A percentile compares a stretch with the other conserved stretches of the same genome.
Conservation (phyloP, 2,888 invertebrate genomes). For the Auanema sp. region DNA sequence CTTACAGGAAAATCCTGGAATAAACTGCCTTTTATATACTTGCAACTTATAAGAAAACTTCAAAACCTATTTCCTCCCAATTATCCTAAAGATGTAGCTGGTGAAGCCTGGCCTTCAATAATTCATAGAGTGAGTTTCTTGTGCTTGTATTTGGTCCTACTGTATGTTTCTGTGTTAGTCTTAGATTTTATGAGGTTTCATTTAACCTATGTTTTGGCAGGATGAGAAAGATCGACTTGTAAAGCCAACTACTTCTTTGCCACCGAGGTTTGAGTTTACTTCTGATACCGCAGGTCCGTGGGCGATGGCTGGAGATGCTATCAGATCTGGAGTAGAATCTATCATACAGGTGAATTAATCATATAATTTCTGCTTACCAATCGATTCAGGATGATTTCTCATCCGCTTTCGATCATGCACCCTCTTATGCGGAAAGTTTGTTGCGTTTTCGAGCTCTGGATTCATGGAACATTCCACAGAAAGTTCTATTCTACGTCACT, state of each 20-base stretch:
- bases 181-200: not conserved
- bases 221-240: conserved; percentile 8
- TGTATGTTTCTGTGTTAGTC: not conserved
- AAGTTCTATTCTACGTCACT: conserved; percentile 28
- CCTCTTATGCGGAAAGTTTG: conserved; percentile 27
- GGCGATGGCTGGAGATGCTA: conserved; percentile 13
- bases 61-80: conserved; percentile 34
- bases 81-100: conserved; percentile 12
- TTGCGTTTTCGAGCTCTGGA: conserved; percentile 20
- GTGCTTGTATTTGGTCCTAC: not conserved
- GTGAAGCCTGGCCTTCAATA: conserved; percentile 14
- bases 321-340: conserved; percentile 13
- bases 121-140: conserved; percentile 14
- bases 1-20: conserved; percentile 32
- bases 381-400: conserved; percentile 31
- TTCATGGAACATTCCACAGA: conserved; percentile 27
- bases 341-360: conserved; percentile 12
- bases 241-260: conserved; percentile 7
- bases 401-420: conserved; percentile 29
- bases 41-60: conserved; percentile 33
- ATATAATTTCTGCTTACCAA: not conserved
- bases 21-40: conserved; percentile 39
- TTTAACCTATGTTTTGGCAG: not conserved
- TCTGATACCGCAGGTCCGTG: not conserved
- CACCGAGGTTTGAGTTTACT: conserved; percentile 14